Evolutionary conservation across 2,888 invertebrate species (phyloP), one percentile per base, ranked within the genome.

Genomic region (Halocaridina rubra): DNA sequence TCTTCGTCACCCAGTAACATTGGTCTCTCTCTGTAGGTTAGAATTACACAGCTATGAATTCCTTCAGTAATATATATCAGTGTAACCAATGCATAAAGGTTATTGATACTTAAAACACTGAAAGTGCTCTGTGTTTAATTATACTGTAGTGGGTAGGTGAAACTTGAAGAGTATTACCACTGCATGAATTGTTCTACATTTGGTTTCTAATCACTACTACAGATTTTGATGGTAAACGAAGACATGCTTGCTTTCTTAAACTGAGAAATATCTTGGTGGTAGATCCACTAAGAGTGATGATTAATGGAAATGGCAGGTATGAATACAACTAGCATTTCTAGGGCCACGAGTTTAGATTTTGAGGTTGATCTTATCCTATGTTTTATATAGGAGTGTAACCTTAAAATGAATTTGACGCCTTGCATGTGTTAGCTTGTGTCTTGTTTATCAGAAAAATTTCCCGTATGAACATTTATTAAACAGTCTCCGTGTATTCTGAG

Each of bases 31-130:
- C 80, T 84, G 80, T 84, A 80, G 75, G 71, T 22, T 78, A 84
- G 77, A 72, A 32, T 84, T 84, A 78, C 78, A 84, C 78, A 84
- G 82, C 72, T 77, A 84, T 84, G 77, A 78, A 77, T 84, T 81
- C 71, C 82, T 84, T 84, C 72, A 78, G 78, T 84, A 78, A 84
- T 84, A 46, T n/a, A n/a, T 46, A 77, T 84, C 82, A 84, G 78
- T 84, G 82, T 84, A 84, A 84, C 82, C 82, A 84, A 75, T 59
- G 69, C 77, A 77, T 82, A 78, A 84, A 78, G 82, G 77, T 77
- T 84, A 84, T 84, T 71, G 82, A 84, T 84, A 84, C 82, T 84
- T 84, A 84, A 53, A 84, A 84, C 82, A 84, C 82, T 82, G 82
- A 78, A 78, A 84, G 72, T 78, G 82, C 71, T 84, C 77, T 77